phyloP scores from a whole-genome alignment of 1,140 invertebrate genomes.

The Coptotermes formosanus region DNA sequence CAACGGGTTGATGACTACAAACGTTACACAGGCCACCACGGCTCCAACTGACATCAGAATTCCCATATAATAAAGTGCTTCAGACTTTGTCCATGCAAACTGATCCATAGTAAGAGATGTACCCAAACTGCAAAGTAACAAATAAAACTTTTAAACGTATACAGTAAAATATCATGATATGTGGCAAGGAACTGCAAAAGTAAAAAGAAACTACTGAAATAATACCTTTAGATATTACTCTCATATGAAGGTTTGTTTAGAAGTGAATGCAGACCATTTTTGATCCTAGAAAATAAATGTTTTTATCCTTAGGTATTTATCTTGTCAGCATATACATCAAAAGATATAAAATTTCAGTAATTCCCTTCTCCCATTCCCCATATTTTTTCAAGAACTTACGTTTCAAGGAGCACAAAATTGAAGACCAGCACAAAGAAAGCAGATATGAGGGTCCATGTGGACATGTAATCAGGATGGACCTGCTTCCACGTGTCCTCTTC shows the following conservation, averaged over 20 bases:
- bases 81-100: conserved; percentile 78
- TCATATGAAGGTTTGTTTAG: no score
- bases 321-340: not conserved
- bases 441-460: conserved; percentile 71
- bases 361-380: not conserved
- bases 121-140: conserved; percentile 58
- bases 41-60: conserved; percentile 76
- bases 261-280: no score
- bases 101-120: conserved; percentile 86
- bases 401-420: conserved; percentile 88
- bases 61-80: conserved; percentile 79
- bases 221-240: no score
- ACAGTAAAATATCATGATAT: no score
- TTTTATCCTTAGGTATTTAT: no score
- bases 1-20: conserved; percentile 68
- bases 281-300: no score
- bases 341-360: not conserved
- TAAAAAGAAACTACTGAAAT: no score
- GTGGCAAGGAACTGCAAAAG: no score
- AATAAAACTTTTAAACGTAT: not conserved
- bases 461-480: conserved; percentile 72
- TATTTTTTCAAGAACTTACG: conserved; percentile 54
- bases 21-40: conserved; percentile 70
- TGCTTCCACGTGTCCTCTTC: conserved; percentile 71
- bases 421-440: conserved; percentile 85